Percentiles rank a stretch among this genome's conserved stretches.
Evolutionary conservation across 2,113 vertebrate genomes (phyloP).

Genomic region (Fukomys damarensis): DNA sequence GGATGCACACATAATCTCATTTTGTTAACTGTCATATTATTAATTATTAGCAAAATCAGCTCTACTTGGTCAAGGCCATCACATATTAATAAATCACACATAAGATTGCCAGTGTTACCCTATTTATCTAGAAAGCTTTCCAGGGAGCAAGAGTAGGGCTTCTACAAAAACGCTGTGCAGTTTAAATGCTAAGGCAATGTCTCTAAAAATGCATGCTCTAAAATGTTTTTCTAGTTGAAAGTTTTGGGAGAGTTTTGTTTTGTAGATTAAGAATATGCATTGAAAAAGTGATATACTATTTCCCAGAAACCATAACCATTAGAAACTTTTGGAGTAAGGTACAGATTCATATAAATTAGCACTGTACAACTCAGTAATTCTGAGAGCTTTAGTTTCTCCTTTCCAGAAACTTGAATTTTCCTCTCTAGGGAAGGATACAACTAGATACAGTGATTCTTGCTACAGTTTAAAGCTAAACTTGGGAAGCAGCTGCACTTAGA

Average conservation of each 20-base stretch:
- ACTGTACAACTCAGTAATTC: neutral
- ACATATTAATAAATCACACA: neutral
- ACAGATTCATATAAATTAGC: neutral
- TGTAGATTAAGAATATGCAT: neutral
- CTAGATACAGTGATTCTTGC: neutral
- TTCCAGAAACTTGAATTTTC: constrained; percentile 1
- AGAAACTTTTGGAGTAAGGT: constrained; percentile 9
- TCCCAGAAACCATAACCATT: constrained; percentile 31
- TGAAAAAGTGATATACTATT: neutral
- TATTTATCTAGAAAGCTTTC: neutral
- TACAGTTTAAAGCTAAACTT: constrained; percentile 37
- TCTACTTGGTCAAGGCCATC: neutral
- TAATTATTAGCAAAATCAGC: constrained; percentile 41
- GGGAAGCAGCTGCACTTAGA: neutral
- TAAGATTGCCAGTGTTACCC: neutral
- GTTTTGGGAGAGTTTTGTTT: neutral
- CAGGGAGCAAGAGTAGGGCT: neutral
- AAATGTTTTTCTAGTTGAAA: neutral
- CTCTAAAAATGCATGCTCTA: neutral
- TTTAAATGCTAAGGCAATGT: neutral
- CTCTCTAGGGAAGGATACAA: neutral
- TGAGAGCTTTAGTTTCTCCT: constrained; percentile 25
- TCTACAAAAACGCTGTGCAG: neutral
- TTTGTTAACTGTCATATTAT: constrained; percentile 15
- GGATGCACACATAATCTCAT: constrained; percentile 74